Percentiles rank a stretch among this genome's conserved stretches.
Conservation (phyloP, 2,888 invertebrate species). For the Tinea trinotella region DNA sequence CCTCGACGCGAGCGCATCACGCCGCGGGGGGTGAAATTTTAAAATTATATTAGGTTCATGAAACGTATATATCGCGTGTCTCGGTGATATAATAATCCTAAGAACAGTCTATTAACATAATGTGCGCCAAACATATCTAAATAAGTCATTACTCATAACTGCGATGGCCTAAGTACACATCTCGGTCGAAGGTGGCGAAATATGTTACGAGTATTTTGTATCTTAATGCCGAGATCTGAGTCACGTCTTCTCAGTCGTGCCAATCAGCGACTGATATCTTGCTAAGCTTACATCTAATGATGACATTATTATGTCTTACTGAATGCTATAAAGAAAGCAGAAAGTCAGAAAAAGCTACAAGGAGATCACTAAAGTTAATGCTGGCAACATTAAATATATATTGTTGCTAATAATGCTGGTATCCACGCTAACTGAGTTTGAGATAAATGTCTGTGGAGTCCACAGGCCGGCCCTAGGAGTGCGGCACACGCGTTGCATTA, state of each 20-base stretch:
- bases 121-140: constrained; percentile 35
- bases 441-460: background rate
- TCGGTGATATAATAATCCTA: constrained; percentile 44
- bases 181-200: constrained; percentile 39
- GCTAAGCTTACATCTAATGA: constrained; percentile 11
- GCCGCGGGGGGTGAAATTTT: constrained; percentile 57
- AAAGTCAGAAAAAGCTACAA: constrained; percentile 16
- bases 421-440: too few species aligned
- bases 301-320: constrained; percentile 10
- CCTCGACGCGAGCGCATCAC: constrained; percentile 41
- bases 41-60: constrained; percentile 29
- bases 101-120: constrained; percentile 45
- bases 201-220: constrained; percentile 39
- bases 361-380: constrained; percentile 23
- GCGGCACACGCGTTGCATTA: constrained; percentile 16
- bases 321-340: constrained; percentile 6
- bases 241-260: constrained; percentile 39
- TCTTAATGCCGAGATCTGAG: constrained; percentile 50
- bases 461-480: background rate
- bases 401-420: too few species aligned
- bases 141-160: constrained; percentile 42
- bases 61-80: constrained; percentile 56
- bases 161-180: constrained; percentile 12
- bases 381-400: too few species aligned
- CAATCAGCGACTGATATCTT: constrained; percentile 26